Base-by-base conservation (phyloP, 2,113 vertebrate species). In the Cololabis saira region DNA sequence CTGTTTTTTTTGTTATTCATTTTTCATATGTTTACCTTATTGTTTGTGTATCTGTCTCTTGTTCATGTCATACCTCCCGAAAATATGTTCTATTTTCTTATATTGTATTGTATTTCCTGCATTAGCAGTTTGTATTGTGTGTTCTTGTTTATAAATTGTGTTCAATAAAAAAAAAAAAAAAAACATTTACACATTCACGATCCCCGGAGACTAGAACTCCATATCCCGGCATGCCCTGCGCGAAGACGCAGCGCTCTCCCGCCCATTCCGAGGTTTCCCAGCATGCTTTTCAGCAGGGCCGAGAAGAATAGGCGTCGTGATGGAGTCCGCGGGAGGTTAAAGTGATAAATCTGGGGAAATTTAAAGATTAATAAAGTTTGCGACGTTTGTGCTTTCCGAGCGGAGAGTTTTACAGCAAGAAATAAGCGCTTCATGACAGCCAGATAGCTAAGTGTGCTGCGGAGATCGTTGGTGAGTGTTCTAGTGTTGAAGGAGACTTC, bases 381-480 rank as follows among this genome's bases (percentile, higher is more conserved):
- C 73, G 37, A 41, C 41, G 22, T 22, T 11, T 55, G 69, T 76
- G 78, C 16, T 80, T 21, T 49, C 43, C 0, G 56, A 45, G 50
- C 59, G 48, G 41, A 12, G 16, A 11, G 1, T 12, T 41, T 19
- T 19, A 27, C 70, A 61, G 76, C 76, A 33, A 67, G 71, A 21
- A 14, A 12, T 30, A 24, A 21, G 4, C 56, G 1, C 60, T 74
- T 80, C 14, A 60, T 67, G 70, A 74, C 43, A 42, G 64, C 41
- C 17, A 83, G 49, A 50, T 71, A 84, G 67, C 30, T 41, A 15
- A 14, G 64, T 76, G 61, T 57, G 73, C 84, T 47, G 60, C 63
- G 77, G 75, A 81, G 55, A 81, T 21, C 57, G 67, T 67, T 24
- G 89, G 89, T 91, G 84, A 90, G 87, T 89, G n/a, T 30, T 14